Evolutionary conservation across 2,113 vertebrate genomes (phyloP), one percentile per base, ranked within the genome.

Genomic region (Pseudopipra pipra): DNA sequence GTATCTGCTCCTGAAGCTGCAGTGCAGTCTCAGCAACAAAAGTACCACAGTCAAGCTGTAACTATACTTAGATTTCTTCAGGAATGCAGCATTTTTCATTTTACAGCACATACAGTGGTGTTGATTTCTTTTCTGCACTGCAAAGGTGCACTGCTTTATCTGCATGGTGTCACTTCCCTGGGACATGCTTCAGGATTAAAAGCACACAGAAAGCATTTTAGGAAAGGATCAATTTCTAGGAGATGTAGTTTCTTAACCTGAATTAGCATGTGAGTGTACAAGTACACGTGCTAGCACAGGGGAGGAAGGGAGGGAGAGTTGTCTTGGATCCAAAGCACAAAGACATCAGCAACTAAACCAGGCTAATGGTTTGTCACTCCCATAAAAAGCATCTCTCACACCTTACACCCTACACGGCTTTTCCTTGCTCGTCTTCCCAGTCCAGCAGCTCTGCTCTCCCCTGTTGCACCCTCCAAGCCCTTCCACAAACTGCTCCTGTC

Each of bases 11-110:
- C 49, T 7, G 13, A 71, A 85, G 54, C 22, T 82, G 54, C 62
- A 90, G 74, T 4, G 9, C 27, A 79, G 49, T 43, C 58, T 65
- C 78, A 89, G 89, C 54, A 81, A 70, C 9, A 41, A 4, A 81
- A 93, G n/a, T 43, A 35, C n/a, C 54, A 82, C 30, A 47, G 78
- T 15, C 41, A 52, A 47, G 74, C 70, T 90, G 18, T 25, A 67
- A 58, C 2, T 43, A 41, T 8, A 77, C 49, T 65, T n/a, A 1
- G 21, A 27, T 70, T 75, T 56, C 66, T 65, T 79, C 54, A 49
- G n/a, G 23, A 91, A 85, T 13, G 54, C 39, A 94, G 56, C 37
- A 62, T n/a, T 82, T 85, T 79, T 27, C 35, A 35, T 87, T 79
- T 76, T 56, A n/a, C 62, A 80, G 71, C 19, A 68, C 12, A 15